Evolutionary conservation across 2,113 vertebrate species (phyloP).

Genomic region (Megaceryle torquata): DNA sequence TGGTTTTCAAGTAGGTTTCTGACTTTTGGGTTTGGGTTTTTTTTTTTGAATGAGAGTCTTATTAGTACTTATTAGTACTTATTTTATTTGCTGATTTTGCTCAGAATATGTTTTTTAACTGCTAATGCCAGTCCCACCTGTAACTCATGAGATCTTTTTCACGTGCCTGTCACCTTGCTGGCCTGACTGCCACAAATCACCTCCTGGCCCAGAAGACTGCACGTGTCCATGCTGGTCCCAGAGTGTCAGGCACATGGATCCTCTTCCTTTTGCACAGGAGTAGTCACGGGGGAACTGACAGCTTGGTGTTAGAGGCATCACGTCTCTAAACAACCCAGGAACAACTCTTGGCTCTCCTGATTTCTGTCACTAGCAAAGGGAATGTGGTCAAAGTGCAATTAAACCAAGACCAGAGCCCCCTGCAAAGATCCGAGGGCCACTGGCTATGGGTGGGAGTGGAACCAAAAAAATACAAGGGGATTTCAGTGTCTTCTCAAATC

Average conservation of each 20-base stretch:
- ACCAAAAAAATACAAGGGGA: neutral
- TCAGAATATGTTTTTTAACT: neutral
- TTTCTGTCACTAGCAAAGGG: neutral
- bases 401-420: neutral
- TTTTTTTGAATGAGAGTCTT: rapidly evolving
- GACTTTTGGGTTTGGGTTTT: neutral
- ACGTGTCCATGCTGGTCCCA: neutral
- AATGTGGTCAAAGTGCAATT: neutral
- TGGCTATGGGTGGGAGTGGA: neutral
- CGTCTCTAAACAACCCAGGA: rapidly evolving
- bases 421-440: neutral
- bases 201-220: neutral
- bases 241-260: neutral
- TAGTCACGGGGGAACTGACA: neutral
- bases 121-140: neutral
- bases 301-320: neutral
- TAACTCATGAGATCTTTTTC: neutral
- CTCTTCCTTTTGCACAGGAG: neutral
- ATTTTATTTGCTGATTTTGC: neutral
- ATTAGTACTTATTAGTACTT: neutral
- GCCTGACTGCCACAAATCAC: neutral
- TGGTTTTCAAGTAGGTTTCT: neutral
- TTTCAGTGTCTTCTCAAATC: neutral
- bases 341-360: neutral
- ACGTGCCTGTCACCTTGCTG: neutral